Evolutionary conservation across 2,797 vertebrate species (phyloP).

Genomic region (Macrochelys suwanniensis): DNA sequence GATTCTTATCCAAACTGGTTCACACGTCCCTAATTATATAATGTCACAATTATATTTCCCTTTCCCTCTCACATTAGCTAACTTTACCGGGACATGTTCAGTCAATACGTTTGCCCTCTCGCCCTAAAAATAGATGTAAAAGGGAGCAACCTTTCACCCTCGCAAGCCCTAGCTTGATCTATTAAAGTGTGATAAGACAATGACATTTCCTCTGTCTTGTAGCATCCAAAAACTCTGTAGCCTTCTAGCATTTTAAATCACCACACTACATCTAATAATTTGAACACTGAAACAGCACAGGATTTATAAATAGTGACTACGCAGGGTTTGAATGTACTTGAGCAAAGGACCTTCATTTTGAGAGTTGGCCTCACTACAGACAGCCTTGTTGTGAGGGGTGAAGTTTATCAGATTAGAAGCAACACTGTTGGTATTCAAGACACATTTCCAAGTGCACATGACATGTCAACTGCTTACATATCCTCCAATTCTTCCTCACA

Average conservation of each 20-base stretch:
- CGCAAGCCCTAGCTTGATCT: neutral
- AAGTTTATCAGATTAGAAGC: conserved; percentile 62
- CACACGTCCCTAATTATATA: conserved; percentile 21
- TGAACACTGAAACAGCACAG: accelerated
- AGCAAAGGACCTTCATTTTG: conserved; percentile 28
- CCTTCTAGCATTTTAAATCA: neutral
- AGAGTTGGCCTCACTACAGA: conserved; percentile 32
- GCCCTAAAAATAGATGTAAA: neutral
- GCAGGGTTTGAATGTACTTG: neutral
- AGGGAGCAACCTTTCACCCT: neutral
- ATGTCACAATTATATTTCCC: neutral
- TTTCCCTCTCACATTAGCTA: neutral
- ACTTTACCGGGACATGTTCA: conserved; percentile 30
- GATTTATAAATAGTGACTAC: conserved; percentile 53
- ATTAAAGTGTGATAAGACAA: neutral
- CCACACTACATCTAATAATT: neutral
- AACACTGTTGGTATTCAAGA: conserved; percentile 50
- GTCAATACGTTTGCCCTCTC: conserved; percentile 14
- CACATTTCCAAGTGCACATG: conserved; percentile 64
- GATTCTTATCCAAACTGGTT: conserved; percentile 9
- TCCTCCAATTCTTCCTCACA: conserved; percentile 58
- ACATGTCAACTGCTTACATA: conserved; percentile 70
- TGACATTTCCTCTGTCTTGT: conserved; percentile 19
- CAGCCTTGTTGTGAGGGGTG: conserved; percentile 7
- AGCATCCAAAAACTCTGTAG: neutral